These are phyloP conservation scores for Myotis planiceps DNA, from an alignment of 2,797 vertebrate species.

Conservation along the genomic window DNA sequence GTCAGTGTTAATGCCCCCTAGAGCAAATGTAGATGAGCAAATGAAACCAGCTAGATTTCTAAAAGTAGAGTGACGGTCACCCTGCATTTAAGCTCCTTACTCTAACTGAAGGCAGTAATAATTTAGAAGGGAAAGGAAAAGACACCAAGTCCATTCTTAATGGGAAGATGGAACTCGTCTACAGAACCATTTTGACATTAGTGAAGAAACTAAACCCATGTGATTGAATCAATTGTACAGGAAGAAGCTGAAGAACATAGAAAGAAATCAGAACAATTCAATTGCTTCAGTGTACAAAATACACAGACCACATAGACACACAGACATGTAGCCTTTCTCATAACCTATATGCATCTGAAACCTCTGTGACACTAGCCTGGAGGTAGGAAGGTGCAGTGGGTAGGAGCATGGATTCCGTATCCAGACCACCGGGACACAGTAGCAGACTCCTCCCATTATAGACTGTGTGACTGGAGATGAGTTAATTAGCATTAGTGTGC, in stretches of 20 bases:
- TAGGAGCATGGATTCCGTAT: background rate
- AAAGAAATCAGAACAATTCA: background rate
- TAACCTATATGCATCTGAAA: background rate
- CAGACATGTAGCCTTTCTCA: background rate
- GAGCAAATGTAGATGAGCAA: background rate
- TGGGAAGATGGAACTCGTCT: background rate
- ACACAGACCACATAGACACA: background rate
- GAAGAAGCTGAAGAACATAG: slow-evolving; percentile 21
- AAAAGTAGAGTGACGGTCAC: background rate
- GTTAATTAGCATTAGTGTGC: background rate
- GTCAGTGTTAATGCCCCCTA: background rate
- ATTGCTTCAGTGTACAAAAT: background rate
- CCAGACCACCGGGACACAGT: background rate
- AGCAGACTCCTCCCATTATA: background rate
- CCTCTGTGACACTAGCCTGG: background rate
- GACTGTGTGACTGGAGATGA: background rate
- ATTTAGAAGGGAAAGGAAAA: background rate
- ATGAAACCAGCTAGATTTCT: background rate
- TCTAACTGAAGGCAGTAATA: background rate
- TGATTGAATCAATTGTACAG: background rate
- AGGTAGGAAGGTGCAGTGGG: background rate
- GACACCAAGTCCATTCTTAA: background rate
- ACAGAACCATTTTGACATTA: background rate
- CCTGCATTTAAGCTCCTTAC: background rate
- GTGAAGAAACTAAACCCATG: background rate